Evolutionary conservation across 2,113 vertebrate species (phyloP), one percentile per base, ranked within the genome.

Genomic region (Acrocephalus kingi): DNA sequence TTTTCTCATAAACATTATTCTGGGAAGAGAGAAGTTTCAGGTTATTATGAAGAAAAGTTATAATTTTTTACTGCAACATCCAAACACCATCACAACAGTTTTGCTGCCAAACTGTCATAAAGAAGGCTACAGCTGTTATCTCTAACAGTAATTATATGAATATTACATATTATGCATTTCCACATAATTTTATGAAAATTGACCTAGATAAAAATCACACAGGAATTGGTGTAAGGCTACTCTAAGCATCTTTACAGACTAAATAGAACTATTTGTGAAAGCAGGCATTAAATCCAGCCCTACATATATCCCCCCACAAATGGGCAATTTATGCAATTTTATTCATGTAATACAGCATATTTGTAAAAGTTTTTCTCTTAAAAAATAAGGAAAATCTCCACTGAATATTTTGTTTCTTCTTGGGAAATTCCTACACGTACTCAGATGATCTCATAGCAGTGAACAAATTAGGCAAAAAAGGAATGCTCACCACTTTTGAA

Each of bases 111-210:
- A 45, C 18, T 73, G 58, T 27, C 30, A 55, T 37, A 28, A 7
- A 67, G 27, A 79, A 52, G 15, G 14, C 19, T 84, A 74, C 31
- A 89, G 39, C 13, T 75, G 24, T 31, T 90, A 45, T 52, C 12
- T 64, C 48, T 45, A 39, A 39, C 27, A 63, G 10, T 59, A 72
- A 84, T 69, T 61, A 39, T 62, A 80, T 30, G 11, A 93, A 79
- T 93, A 76, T 72, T 85, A 72, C 13, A 64, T 87, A 64, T 48
- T 68, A 56, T 48, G 22, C 31, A 72, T 89, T 87, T 96, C 62
- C 61, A 78, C 17, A 75, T 61, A 83, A 63, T 71, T 79, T 55
- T 46, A 59, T 81, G 51, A 89, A 84, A 91, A 67, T 13, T 79
- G 43, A 72, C 66, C 78, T 39, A 84, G 33, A 88, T 83, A 85